These are phyloP conservation scores for Homarus gammarus DNA, from an alignment of 2,888 invertebrate species.

Conservation along the genomic window DNA sequence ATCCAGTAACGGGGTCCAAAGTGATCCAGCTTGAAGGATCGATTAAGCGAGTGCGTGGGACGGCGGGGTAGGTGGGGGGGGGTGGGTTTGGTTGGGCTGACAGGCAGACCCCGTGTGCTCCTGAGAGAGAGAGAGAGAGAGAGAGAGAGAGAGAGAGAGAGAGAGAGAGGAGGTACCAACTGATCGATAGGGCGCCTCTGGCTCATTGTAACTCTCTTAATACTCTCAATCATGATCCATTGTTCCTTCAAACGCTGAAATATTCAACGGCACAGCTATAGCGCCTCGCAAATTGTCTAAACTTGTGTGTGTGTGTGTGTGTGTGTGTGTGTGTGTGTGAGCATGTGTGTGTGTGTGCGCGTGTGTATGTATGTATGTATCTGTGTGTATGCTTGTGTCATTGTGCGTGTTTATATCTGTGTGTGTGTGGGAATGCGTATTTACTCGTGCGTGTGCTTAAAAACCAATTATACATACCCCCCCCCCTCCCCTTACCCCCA, in stretches of 20 bases:
- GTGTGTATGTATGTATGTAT: constrained; percentile 12
- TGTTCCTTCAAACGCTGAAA: constrained; percentile 68
- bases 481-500: too few relatives aligned
- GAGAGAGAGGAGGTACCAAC: constrained; percentile 16
- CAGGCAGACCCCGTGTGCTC: too few relatives aligned
- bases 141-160: background rate
- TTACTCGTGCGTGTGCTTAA: too few relatives aligned
- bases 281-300: constrained; percentile 52
- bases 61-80: background rate
- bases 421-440: too few relatives aligned
- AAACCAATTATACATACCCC: too few relatives aligned
- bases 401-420: too few relatives aligned
- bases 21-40: constrained; percentile 25
- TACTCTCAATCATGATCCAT: constrained; percentile 71
- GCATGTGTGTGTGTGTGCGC: constrained; percentile 22
- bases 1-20: too few relatives aligned
- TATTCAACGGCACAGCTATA: constrained; percentile 60
- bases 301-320: background rate
- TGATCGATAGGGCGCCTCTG: constrained; percentile 65
- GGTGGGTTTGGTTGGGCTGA: background rate
- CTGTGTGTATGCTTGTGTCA: background rate
- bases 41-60: constrained; percentile 37
- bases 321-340: background rate
- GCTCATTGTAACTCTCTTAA: constrained; percentile 62
- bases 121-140: background rate